Evolutionary conservation across 2,888 invertebrate genomes (phyloP).

Genomic region (Cenopis cana): DNA sequence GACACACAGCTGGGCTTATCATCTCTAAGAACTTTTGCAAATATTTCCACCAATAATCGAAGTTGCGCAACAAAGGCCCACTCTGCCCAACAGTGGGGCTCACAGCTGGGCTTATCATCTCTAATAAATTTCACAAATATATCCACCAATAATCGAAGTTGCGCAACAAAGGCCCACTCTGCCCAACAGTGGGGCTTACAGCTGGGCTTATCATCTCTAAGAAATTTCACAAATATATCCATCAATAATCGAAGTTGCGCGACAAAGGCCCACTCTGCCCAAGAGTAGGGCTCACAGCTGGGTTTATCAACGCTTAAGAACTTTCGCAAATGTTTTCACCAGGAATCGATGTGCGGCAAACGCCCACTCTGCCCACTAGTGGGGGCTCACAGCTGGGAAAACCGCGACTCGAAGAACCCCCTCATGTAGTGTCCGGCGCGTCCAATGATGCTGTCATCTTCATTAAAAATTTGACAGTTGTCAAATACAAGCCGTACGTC

Average conservation of each 20-base stretch:
- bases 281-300: no score
- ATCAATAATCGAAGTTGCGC: no score
- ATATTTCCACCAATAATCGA: no score
- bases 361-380: not conserved
- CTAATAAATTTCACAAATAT: no score
- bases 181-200: constrained; percentile 48
- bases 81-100: no score
- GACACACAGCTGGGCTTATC: not conserved
- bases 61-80: no score
- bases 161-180: not conserved
- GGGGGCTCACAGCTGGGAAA: constrained; percentile 86
- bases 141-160: not conserved
- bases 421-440: constrained; percentile 97
- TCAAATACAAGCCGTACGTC: constrained; percentile 98
- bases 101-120: no score
- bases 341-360: not conserved
- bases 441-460: constrained; percentile 99
- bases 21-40: no score
- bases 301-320: no score
- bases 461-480: constrained; percentile 99
- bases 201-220: constrained; percentile 72
- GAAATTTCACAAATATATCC: no score
- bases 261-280: no score
- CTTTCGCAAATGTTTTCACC: no score
- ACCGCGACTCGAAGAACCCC: constrained; percentile 95